Conservation (phyloP, 2,113 vertebrate species). For the Nerophis lumbriciformis region DNA sequence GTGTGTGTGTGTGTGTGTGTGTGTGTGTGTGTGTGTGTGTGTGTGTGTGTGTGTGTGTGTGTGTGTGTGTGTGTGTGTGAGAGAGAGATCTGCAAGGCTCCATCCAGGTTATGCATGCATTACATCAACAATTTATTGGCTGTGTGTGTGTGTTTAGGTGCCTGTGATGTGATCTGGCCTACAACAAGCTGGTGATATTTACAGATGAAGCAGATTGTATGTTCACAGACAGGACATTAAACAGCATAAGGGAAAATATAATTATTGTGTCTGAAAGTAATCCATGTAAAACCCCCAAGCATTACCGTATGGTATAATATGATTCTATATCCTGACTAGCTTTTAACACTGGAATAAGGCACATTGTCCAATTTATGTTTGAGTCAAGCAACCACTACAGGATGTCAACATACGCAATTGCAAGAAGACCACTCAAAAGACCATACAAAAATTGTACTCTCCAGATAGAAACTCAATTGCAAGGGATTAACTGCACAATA, state of each 20-base stretch:
- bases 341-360: too few species aligned
- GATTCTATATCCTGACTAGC: too few species aligned
- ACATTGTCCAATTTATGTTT: neutral
- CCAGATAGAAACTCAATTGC: neutral
- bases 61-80: conserved; percentile 6
- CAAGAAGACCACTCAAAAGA: neutral
- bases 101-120: neutral
- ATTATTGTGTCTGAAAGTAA: too few species aligned
- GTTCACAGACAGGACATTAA: neutral
- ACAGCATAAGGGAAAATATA: too few species aligned
- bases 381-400: neutral
- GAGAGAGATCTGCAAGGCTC: neutral
- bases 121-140: neutral
- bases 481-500: neutral
- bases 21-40: conserved; percentile 11
- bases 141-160: conserved; percentile 3
- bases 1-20: conserved; percentile 1
- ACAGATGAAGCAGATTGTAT: neutral
- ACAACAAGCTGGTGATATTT: neutral
- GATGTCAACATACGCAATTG: neutral
- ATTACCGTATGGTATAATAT: too few species aligned
- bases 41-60: conserved; percentile 28
- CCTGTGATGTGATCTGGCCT: neutral
- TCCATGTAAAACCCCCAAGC: too few species aligned
- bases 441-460: neutral